These are phyloP conservation scores for Podocnemis expansa DNA, from an alignment of 2,113 vertebrate species.

Conservation along the genomic window DNA sequence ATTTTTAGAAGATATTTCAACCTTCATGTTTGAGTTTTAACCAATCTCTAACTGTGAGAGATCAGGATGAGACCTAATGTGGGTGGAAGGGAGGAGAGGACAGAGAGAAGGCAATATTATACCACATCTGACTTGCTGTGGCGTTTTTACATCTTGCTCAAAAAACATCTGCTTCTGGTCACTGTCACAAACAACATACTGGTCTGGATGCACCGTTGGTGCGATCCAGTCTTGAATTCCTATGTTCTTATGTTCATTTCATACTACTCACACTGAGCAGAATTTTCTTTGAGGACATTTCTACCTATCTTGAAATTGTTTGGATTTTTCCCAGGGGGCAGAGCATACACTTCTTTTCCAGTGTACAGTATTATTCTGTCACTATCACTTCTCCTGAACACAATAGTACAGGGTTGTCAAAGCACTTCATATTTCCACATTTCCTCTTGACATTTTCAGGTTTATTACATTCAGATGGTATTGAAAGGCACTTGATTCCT, in stretches of 20 bases:
- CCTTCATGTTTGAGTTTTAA: neutral
- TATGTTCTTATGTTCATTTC: rapidly evolving
- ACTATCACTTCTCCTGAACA: neutral
- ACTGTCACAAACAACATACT: neutral
- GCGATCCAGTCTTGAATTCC: neutral
- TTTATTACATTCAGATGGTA: slow-evolving; percentile 12
- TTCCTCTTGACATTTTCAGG: slow-evolving; percentile 37
- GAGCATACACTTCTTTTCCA: neutral
- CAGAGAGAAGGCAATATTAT: neutral
- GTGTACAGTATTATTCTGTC: slow-evolving; percentile 4
- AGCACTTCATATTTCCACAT: slow-evolving; percentile 3
- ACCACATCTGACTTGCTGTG: neutral
- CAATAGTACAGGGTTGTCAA: neutral
- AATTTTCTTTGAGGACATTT: neutral
- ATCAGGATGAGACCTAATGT: neutral
- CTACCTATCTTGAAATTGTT: neutral
- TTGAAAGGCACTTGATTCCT: slow-evolving; percentile 18
- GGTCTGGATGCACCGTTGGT: neutral
- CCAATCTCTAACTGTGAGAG: neutral
- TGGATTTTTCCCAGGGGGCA: neutral
- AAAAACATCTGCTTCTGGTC: neutral
- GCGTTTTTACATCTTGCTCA: neutral
- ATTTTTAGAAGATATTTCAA: neutral
- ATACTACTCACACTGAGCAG: rapidly evolving
- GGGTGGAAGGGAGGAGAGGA: too few species aligned